Evolutionary conservation across 2,113 vertebrate species (phyloP).

Genomic region (Leucoraja erinaceus): DNA sequence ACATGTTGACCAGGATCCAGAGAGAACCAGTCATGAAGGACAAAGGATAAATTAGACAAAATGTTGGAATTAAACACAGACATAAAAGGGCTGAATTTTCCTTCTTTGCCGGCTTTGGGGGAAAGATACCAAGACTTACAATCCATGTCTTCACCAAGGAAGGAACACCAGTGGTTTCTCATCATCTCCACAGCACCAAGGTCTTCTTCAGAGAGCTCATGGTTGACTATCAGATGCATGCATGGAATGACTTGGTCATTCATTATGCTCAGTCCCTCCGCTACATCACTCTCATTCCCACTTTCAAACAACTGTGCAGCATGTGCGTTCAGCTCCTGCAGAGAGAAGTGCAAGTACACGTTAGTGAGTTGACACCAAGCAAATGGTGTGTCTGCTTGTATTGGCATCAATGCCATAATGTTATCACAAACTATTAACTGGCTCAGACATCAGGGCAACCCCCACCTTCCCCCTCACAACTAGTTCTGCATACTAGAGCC

Average conservation of each 20-base stretch:
- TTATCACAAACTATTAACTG: neutral
- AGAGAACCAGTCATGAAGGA: no score
- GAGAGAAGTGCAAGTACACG: neutral
- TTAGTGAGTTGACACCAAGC: no score
- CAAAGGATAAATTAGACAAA: neutral
- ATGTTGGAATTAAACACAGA: neutral
- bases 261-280: slow-evolving; percentile 73
- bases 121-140: slow-evolving; percentile 57
- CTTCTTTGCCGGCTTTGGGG: neutral
- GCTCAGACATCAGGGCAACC: neutral
- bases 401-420: no score
- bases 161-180: slow-evolving; percentile 88
- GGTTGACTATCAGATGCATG: slow-evolving; percentile 82
- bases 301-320: slow-evolving; percentile 74
- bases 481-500: no score
- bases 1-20: no score
- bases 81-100: neutral
- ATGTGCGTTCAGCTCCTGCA: slow-evolving; percentile 76
- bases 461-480: no score
- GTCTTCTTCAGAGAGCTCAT: slow-evolving; percentile 69
- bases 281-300: slow-evolving; percentile 64
- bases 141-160: slow-evolving; percentile 81
- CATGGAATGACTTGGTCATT: slow-evolving; percentile 88
- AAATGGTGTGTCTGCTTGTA: neutral
- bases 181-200: slow-evolving; percentile 76